phyloP scores from a whole-genome alignment of 2,888 invertebrate species.

The Melipona bicolor region DNA sequence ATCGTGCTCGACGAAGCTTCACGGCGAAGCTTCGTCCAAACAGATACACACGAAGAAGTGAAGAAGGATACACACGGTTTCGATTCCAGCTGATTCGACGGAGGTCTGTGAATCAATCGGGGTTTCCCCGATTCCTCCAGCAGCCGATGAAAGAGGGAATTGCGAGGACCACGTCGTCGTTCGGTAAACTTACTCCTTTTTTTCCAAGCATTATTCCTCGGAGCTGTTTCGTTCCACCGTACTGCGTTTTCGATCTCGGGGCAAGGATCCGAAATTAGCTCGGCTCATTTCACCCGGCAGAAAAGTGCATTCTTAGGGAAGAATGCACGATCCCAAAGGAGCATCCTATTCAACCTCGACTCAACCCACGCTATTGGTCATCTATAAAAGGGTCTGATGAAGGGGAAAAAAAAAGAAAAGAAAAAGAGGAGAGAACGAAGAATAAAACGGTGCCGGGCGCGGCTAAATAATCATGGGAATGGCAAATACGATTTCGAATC shows the following conservation, averaged over 20 bases:
- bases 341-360: slow-evolving; percentile 71
- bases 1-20: slow-evolving; percentile 17
- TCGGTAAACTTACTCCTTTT: slow-evolving; percentile 69
- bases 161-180: slow-evolving; percentile 55
- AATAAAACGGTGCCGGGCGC: slow-evolving; percentile 44
- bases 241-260: slow-evolving; percentile 45
- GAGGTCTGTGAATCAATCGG: slow-evolving; percentile 49
- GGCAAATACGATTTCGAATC: slow-evolving; percentile 80
- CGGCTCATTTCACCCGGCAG: slow-evolving; percentile 80
- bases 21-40: slow-evolving; percentile 11
- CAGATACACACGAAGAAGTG: background rate
- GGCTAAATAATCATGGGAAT: slow-evolving; percentile 81
- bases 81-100: slow-evolving; percentile 13
- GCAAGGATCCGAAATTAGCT: slow-evolving; percentile 73
- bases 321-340: slow-evolving; percentile 74
- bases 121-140: slow-evolving; percentile 26
- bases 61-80: background rate
- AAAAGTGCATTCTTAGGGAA: slow-evolving; percentile 76
- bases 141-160: slow-evolving; percentile 42
- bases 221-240: slow-evolving; percentile 22
- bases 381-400: slow-evolving; percentile 70
- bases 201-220: slow-evolving; percentile 37
- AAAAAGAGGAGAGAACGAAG: slow-evolving; percentile 2
- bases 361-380: slow-evolving; percentile 79
- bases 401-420: slow-evolving; percentile 5